Percentiles rank a stretch among this genome's conserved stretches.
These are phyloP conservation scores for Diplogasteroides magnus DNA, from an alignment of 1,140 invertebrate genomes.

Conservation along the genomic window DNA sequence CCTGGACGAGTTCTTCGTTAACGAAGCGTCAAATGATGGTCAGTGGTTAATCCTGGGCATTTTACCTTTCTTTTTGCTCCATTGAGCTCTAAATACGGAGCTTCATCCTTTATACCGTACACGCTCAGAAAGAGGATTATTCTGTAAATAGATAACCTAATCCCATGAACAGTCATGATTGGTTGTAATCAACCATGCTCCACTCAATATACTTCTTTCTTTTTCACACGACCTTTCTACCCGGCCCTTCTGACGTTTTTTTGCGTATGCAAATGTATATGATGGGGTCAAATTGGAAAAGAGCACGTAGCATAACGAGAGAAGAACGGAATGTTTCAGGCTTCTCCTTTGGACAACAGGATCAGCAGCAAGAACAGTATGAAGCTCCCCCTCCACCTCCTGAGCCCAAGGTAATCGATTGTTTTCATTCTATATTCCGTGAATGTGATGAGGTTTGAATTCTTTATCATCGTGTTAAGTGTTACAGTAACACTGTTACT, in stretches of 20 bases:
- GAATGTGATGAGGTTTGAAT: too few species aligned
- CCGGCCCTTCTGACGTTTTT: not conserved
- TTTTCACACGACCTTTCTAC: not conserved
- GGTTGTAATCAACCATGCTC: not conserved
- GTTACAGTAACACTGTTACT: too few species aligned
- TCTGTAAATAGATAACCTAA: not conserved
- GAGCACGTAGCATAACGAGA: not conserved
- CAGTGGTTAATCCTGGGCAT: not conserved
- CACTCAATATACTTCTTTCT: not conserved
- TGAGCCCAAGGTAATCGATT: not conserved
- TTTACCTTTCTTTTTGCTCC: not conserved
- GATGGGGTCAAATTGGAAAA: not conserved
- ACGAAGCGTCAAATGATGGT: slow-evolving; percentile 8
- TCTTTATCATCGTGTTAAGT: too few species aligned
- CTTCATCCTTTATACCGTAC: not conserved
- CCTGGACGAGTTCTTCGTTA: slow-evolving; percentile 37
- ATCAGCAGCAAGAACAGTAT: not conserved
- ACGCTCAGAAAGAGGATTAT: slow-evolving; percentile 4
- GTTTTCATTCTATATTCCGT: not conserved
- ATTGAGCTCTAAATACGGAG: slow-evolving; percentile 5
- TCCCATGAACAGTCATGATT: not conserved
- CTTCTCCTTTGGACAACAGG: not conserved
- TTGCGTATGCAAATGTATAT: not conserved
- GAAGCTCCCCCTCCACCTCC: not conserved
- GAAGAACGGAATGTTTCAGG: not conserved